Evolutionary conservation across 2,113 vertebrate species (phyloP).

Genomic region (Callocephalon fimbriatum): DNA sequence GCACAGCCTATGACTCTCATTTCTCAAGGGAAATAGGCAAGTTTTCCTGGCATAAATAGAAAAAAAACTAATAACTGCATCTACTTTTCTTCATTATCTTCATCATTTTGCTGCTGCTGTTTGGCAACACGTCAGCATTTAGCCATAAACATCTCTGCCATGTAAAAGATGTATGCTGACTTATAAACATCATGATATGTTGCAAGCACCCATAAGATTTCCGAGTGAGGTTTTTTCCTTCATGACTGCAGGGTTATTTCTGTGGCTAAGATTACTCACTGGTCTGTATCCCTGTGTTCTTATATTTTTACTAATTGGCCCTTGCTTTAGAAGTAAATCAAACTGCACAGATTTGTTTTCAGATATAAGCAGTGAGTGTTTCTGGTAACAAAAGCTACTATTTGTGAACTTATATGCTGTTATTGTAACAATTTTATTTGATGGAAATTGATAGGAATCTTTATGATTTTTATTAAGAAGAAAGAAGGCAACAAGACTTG

Average conservation of each 20-base stretch:
- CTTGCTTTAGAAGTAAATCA: neutral
- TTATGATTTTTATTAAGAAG: neutral
- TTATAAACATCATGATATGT: neutral
- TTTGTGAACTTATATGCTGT: accelerated
- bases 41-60: neutral
- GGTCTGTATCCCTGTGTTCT: neutral
- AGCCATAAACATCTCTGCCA: neutral
- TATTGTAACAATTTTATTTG: neutral
- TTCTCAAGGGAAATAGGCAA: neutral
- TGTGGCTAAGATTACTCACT: neutral
- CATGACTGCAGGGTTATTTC: neutral
- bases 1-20: neutral
- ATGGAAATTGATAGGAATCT: neutral
- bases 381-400: neutral
- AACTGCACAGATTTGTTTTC: neutral
- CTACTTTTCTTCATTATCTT: constrained; percentile 22
- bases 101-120: constrained; percentile 8
- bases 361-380: neutral
- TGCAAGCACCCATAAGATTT: neutral
- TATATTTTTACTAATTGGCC: neutral
- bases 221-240: neutral
- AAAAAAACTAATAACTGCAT: neutral
- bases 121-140: neutral
- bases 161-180: neutral
- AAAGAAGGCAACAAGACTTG: neutral